Evolutionary conservation across 2,888 invertebrate species (phyloP).

Genomic region (Drosophila austrosaltans): DNA sequence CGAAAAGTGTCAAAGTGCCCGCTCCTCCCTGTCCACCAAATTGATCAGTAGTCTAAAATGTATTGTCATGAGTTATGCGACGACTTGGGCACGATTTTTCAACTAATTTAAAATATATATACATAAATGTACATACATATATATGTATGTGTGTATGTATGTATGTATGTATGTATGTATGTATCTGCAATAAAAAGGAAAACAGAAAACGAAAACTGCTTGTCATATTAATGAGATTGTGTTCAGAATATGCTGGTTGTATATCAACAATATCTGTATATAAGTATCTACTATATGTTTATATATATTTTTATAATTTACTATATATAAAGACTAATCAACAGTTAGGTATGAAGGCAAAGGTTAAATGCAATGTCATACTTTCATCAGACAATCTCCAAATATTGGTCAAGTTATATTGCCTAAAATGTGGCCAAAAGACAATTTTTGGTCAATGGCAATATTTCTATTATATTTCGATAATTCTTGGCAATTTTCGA

Average conservation of each 20-base stretch:
- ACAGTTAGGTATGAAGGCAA: too few relatives aligned
- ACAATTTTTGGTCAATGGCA: too few relatives aligned
- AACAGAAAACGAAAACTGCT: slow-evolving; percentile 50
- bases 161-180: too few relatives aligned
- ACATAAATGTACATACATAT: neutral
- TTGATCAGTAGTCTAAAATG: neutral
- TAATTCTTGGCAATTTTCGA: neutral
- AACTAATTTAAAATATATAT: slow-evolving; percentile 36
- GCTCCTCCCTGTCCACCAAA: slow-evolving; percentile 10
- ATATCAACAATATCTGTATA: neutral
- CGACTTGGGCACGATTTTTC: slow-evolving; percentile 40
- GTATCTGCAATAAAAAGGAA: slow-evolving; percentile 1
- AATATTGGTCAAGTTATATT: too few relatives aligned
- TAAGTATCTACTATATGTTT: too few relatives aligned
- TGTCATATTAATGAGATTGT: slow-evolving; percentile 65
- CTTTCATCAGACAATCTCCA: too few relatives aligned
- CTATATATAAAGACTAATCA: neutral
- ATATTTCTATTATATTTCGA: neutral
- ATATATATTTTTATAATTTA: too few relatives aligned
- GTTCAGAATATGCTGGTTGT: slow-evolving; percentile 32
- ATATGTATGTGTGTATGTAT: too few relatives aligned
- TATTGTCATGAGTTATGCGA: slow-evolving; percentile 32
- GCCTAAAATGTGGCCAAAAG: too few relatives aligned
- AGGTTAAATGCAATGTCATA: too few relatives aligned
- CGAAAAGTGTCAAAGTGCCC: neutral